A percentile compares a stretch with the other conserved stretches of the same genome.
phyloP scores from a whole-genome alignment of 2,888 invertebrate species.

The Metellina segmentata region DNA sequence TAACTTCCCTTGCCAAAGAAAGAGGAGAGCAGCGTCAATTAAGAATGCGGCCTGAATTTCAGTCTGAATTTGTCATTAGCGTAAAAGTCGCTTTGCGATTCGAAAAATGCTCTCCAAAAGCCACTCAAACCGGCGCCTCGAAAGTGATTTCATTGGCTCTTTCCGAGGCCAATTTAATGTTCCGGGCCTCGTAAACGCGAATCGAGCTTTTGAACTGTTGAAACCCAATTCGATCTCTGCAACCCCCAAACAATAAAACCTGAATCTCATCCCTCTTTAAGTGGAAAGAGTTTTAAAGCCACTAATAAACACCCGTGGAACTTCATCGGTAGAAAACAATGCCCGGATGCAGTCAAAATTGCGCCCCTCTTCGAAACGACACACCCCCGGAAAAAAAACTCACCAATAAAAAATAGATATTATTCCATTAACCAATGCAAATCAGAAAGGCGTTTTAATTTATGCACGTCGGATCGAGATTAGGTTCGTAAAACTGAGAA shows the following conservation, averaged over 20 bases:
- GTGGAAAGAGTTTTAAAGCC: not conserved
- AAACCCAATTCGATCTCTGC: not conserved
- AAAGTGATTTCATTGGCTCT: too few species aligned
- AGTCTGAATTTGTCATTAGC: too few species aligned
- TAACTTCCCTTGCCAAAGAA: too few species aligned
- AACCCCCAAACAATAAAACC: not conserved
- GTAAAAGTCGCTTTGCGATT: too few species aligned
- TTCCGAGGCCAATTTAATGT: not conserved
- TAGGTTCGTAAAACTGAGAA: not conserved
- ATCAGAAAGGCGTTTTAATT: not conserved
- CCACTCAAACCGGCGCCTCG: too few species aligned
- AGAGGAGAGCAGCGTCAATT: too few species aligned
- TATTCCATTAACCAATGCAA: not conserved
- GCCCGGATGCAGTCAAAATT: not conserved
- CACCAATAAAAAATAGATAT: not conserved
- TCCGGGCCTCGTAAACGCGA: not conserved
- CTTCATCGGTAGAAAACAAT: not conserved
- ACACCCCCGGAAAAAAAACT: not conserved
- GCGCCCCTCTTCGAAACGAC: not conserved
- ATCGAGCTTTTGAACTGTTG: not conserved
- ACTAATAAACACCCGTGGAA: not conserved
- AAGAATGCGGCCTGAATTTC: too few species aligned
- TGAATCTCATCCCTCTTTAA: not conserved
- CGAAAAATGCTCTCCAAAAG: too few species aligned
- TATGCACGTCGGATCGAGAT: not conserved